These are phyloP conservation scores for Apodemia duryi DNA, from an alignment of 2,888 invertebrate species.

Conservation along the genomic window DNA sequence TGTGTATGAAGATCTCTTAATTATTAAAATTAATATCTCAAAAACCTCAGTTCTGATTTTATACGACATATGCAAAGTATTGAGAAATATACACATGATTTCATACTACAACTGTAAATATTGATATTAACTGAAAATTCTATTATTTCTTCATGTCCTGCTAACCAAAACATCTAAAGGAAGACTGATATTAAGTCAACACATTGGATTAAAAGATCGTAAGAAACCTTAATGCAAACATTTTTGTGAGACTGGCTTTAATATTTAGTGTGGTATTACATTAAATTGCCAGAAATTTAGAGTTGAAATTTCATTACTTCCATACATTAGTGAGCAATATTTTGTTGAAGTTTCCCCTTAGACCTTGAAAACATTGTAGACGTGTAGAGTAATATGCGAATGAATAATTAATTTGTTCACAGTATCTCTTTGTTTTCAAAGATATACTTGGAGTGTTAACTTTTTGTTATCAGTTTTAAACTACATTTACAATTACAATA, in stretches of 20 bases:
- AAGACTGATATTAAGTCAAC: background rate
- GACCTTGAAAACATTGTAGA: background rate
- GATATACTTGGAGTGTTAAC: background rate
- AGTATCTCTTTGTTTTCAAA: slow-evolving; percentile 2
- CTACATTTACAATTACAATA: background rate
- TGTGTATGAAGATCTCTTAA: too few relatives aligned
- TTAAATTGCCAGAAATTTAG: too few relatives aligned
- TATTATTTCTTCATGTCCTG: background rate
- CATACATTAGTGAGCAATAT: background rate
- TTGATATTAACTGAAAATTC: too few relatives aligned
- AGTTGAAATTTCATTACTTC: background rate
- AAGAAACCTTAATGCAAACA: too few relatives aligned
- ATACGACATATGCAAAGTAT: too few relatives aligned
- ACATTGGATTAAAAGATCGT: background rate
- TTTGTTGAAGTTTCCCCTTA: background rate
- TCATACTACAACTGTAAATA: too few relatives aligned
- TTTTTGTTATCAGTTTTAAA: background rate
- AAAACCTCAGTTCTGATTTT: too few relatives aligned
- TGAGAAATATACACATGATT: too few relatives aligned
- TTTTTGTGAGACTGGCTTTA: background rate
- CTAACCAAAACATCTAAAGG: background rate
- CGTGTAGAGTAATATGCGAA: slow-evolving; percentile 3
- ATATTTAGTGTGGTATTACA: background rate
- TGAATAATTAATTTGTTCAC: slow-evolving; percentile 6
- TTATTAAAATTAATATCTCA: too few relatives aligned